Base-by-base conservation (phyloP, 2,888 invertebrate species). In the Acanthosepion esculentum region DNA sequence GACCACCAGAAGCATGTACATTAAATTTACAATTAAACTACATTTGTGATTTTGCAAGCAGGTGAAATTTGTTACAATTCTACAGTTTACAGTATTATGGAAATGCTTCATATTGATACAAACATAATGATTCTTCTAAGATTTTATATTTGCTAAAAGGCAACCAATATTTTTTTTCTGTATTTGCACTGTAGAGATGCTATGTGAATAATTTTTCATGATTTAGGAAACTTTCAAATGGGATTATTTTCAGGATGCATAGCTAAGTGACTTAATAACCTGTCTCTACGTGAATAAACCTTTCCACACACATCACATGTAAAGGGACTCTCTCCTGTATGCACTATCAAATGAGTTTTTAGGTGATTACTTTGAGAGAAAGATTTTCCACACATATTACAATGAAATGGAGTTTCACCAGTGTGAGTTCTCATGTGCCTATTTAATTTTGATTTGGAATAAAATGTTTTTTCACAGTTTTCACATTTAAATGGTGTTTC, bases 361-460 rank as follows among this genome's bases (percentile, higher is more conserved):
- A 93, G 20, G 18, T 48, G 48, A n/a, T 93, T 48, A 93, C 48
- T 93, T 53, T 93, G 50, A 50, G 50, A 93, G n/a, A 48, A 93
- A 18, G 93, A 7, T 93, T 93, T 93, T 53, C 53, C 93, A 50
- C 93, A 93, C 29, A 50, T 93, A 93, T 29, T n/a, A 93, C 93
- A 93, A 12, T n/a, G 78, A 78, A 78, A 78, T 78, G 78, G 78
- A n/a, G 78, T 78, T n/a, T 78, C 78, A 15, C 78, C 78, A n/a
- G 78, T 78, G 18, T 78, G 78, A 12, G 78, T 78, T 78, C 78
- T 78, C 78, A 78, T 78, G 18, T 78, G 78, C 15, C 78, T 78
- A 15, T 78, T 78, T 78, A 78, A 78, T 15, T 78, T 78, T 78
- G 78, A 78, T 18, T 78, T 78, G 78, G 78, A 78, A 78, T 78